Evolutionary conservation across 1,140 invertebrate genomes (phyloP).

Genomic region (Microplitis mediator): DNA sequence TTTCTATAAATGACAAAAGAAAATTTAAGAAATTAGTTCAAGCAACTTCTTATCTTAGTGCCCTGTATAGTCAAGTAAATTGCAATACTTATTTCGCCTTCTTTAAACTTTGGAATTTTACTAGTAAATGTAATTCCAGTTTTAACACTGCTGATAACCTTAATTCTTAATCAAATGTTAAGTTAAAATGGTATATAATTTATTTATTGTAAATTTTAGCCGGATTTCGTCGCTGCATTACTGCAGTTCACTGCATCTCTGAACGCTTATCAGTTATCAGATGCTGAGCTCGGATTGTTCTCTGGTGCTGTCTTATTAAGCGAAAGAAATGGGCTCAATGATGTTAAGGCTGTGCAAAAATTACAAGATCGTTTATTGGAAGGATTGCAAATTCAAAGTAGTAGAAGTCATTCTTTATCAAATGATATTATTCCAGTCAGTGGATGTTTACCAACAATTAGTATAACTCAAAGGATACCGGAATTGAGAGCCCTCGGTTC

Average conservation of each 20-base stretch:
- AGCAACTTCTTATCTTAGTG: too few relatives aligned
- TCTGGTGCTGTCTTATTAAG: conserved; percentile 85
- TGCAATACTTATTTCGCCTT: too few relatives aligned
- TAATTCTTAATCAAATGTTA: too few relatives aligned
- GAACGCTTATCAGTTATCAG: conserved; percentile 80
- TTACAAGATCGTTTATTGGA: conserved; percentile 85
- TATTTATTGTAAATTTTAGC: conserved; percentile 52
- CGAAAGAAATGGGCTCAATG: conserved; percentile 79
- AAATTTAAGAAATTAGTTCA: too few relatives aligned
- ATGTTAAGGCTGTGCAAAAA: conserved; percentile 81
- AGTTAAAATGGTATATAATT: too few relatives aligned
- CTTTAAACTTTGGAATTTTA: too few relatives aligned
- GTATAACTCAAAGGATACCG: conserved; percentile 66
- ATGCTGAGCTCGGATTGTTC: conserved; percentile 90
- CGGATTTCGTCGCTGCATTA: conserved; percentile 75
- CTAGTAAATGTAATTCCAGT: too few relatives aligned
- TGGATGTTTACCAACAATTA: conserved; percentile 49
- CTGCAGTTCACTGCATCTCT: conserved; percentile 82
- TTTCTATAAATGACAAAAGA: too few relatives aligned
- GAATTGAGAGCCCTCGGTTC: conserved; percentile 83
- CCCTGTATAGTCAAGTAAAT: too few relatives aligned
- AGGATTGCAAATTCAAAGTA: conserved; percentile 77
- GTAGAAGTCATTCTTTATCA: conserved; percentile 44
- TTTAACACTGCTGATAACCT: too few relatives aligned
- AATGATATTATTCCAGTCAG: conserved; percentile 51